These are phyloP conservation scores for Antennarius maculatus DNA, from an alignment of 2,797 vertebrate genomes.

Conservation along the genomic window DNA sequence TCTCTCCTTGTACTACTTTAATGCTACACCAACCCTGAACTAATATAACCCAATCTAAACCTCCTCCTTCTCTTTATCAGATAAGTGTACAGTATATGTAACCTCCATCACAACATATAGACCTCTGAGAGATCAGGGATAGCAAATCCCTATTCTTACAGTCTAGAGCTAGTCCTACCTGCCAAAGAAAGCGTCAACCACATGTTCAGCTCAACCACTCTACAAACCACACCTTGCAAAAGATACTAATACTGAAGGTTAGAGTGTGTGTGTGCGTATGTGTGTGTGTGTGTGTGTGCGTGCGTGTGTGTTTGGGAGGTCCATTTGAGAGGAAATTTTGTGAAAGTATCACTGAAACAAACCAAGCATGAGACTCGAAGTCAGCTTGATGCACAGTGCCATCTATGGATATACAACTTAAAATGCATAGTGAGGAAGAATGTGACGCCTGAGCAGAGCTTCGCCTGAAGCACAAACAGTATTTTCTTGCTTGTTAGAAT, in stretches of 20 bases:
- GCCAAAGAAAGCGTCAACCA: constrained; percentile 13
- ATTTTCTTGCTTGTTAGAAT: constrained; percentile 10
- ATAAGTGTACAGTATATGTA: constrained; percentile 51
- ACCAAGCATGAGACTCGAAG: constrained; percentile 29
- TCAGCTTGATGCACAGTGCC: constrained; percentile 81
- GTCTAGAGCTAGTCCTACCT: constrained; percentile 45
- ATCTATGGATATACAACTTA: constrained; percentile 77
- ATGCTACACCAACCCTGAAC: constrained; percentile 59
- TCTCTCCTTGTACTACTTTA: constrained; percentile 19
- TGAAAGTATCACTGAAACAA: constrained; percentile 49
- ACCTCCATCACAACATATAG: constrained; percentile 68
- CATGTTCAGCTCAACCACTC: constrained; percentile 39
- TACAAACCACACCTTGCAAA: constrained; percentile 40
- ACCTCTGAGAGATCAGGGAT: constrained; percentile 54
- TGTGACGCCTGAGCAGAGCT: constrained; percentile 2
- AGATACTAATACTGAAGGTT: constrained; percentile 36
- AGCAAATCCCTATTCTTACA: constrained; percentile 55
- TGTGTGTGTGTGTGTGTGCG: background rate
- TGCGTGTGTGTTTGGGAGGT: too few species aligned
- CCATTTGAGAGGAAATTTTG: constrained; percentile 44
- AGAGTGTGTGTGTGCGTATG: background rate
- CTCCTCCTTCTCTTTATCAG: constrained; percentile 60
- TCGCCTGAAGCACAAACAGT: constrained; percentile 3
- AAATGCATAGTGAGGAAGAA: constrained; percentile 66
- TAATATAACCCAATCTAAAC: constrained; percentile 55